phyloP scores from a whole-genome alignment of 2,113 vertebrate species.

The Pterocles gutturalis region DNA sequence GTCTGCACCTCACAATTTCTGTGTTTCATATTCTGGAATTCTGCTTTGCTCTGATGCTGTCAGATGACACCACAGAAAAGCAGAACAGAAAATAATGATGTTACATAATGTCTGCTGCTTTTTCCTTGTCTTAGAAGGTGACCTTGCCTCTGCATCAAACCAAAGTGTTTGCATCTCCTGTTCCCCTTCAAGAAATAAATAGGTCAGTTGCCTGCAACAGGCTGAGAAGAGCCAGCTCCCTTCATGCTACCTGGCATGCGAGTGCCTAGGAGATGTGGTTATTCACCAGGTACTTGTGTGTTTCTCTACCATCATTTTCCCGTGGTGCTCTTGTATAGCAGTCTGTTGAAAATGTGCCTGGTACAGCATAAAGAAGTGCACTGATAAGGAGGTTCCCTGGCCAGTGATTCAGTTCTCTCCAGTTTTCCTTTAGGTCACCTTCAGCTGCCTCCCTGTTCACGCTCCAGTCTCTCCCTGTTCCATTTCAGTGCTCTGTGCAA shows the following conservation, averaged over 20 bases:
- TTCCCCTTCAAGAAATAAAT: background rate
- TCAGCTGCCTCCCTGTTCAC: background rate
- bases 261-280: background rate
- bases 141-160: background rate
- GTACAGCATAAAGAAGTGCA: background rate
- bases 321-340: background rate
- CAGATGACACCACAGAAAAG: background rate
- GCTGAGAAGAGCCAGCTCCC: background rate
- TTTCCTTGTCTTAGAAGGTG: background rate
- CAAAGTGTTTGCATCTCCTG: background rate
- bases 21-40: background rate
- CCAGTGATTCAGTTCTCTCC: background rate
- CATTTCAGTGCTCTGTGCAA: background rate
- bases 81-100: background rate
- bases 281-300: background rate
- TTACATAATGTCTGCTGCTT: background rate
- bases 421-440: conserved; percentile 28
- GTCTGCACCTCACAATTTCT: background rate
- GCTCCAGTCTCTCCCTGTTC: background rate
- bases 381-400: background rate
- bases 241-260: background rate
- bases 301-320: background rate
- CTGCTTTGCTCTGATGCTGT: background rate
- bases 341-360: background rate
- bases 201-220: background rate